Base-by-base conservation (phyloP, 2,113 vertebrate genomes). In the Syrmaticus mikado region DNA sequence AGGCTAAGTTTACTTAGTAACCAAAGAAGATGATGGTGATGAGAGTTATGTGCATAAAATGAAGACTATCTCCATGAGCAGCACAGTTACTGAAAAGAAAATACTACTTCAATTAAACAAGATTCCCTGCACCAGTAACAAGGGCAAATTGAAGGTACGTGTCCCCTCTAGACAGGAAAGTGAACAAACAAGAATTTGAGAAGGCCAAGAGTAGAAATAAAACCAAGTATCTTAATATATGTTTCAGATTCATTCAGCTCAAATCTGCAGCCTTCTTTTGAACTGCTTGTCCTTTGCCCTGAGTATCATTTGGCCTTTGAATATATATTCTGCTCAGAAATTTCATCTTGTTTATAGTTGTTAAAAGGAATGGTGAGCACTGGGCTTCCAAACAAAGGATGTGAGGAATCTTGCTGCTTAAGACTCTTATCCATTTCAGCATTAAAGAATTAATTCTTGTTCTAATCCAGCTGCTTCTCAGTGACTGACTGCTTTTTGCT, bases 391-490 rank as follows among this genome's bases (percentile, higher is more conserved):
- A 28, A 89, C 18, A 94, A 91, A 82, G 55, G 36, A 68, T 4
- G 4, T 38, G 28, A 92, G 64, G 13, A 82, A 66, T 52, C 70
- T 86, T 91, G 58, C 15, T 96, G n/a, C 75, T 91, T 85, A 86
- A 91, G 74, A 90, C 36, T 80, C 64, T 80, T 80, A 90, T n/a
- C 43, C 7, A 4, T 8, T 46, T 81, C 3, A 6, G 36, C n/a
- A 80, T 87, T 84, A 90, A 80, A 65, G 40, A 92, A 91, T 92
- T 86, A 92, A 91, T 93, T 92, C 30, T 41, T 62, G 7, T 70
- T 91, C n/a, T 85, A 85, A 85, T 68, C 34, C 65, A 73, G 32
- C 50, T 67, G 55, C 19, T 76, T 81, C 79, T 91, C 4, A 0
- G 79, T 82, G 32, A 11, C 30, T 91, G 43, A 77, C 25, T 86